These are phyloP conservation scores for Asbolus verrucosus DNA, from an alignment of 1,140 invertebrate genomes.

Conservation along the genomic window DNA sequence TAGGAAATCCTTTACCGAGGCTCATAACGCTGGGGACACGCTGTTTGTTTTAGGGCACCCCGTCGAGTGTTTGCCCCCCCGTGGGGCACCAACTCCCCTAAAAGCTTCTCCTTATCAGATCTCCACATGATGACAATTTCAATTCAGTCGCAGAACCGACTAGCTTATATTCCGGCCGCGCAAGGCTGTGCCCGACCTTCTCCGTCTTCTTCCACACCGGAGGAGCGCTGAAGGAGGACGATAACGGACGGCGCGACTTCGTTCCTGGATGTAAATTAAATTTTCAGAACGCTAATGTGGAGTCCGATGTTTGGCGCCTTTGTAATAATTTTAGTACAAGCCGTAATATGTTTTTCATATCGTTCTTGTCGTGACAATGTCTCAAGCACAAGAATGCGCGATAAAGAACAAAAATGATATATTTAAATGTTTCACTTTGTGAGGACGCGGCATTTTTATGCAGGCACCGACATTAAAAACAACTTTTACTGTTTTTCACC, in stretches of 20 bases:
- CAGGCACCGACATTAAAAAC: conserved; percentile 47
- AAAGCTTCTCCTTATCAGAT: conserved; percentile 64
- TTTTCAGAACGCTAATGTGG: conserved; percentile 56
- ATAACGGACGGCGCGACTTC: conserved; percentile 4
- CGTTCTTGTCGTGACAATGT: conserved; percentile 56
- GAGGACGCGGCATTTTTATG: conserved; percentile 45
- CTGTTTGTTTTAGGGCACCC: conserved; percentile 64
- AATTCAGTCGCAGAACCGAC: conserved; percentile 54
- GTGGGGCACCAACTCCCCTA: conserved; percentile 56
- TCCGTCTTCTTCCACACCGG: conserved; percentile 14
- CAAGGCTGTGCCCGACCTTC: not conserved
- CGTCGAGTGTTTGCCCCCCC: conserved; percentile 53
- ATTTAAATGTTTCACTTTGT: conserved; percentile 56
- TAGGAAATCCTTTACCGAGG: conserved; percentile 60
- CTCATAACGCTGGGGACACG: conserved; percentile 59
- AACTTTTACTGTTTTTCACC: not conserved
- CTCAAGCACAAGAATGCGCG: conserved; percentile 51
- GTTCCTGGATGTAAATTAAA: conserved; percentile 48
- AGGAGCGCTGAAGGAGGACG: conserved; percentile 3
- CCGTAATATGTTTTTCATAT: conserved; percentile 58
- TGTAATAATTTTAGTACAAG: conserved; percentile 60
- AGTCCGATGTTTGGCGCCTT: conserved; percentile 58
- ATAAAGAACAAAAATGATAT: conserved; percentile 60
- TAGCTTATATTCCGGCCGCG: conserved; percentile 30
- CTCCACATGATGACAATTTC: conserved; percentile 65